phyloP scores from a whole-genome alignment of 53 echinoderm and acorn worm genomes.

The Arbacia lixula region DNA sequence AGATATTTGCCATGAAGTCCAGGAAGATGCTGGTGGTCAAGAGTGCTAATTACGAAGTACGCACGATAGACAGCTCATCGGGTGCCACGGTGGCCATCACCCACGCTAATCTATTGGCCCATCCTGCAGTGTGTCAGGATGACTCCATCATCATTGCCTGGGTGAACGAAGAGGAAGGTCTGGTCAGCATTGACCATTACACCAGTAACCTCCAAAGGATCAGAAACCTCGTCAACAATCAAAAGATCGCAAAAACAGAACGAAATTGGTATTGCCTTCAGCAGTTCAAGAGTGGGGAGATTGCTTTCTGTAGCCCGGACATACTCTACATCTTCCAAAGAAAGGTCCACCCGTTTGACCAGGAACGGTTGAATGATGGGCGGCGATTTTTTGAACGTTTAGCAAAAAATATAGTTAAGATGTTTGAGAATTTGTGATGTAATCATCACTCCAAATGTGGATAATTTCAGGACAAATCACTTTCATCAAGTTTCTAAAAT shows the following conservation, averaged over 20 bases:
- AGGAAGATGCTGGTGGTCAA: background rate
- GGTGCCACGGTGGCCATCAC: background rate
- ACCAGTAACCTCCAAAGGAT: background rate
- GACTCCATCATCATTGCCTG: conserved; percentile 38
- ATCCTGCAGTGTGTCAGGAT: conserved; percentile 4
- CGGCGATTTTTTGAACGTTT: no score
- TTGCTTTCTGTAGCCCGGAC: conserved; percentile 25
- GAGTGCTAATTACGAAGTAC: background rate
- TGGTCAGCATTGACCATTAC: conserved; percentile 5
- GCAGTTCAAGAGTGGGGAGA: conserved; percentile 20
- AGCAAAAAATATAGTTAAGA: no score
- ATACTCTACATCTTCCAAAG: conserved; percentile 22
- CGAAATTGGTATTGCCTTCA: conserved; percentile 4
- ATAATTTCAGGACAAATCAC: no score
- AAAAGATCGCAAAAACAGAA: background rate
- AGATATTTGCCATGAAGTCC: conserved; percentile 1
- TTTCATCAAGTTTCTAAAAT: no score
- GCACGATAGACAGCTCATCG: background rate
- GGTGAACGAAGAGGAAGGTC: conserved; percentile 4
- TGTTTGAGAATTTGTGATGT: no score
- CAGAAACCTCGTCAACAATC: background rate
- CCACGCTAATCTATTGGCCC: no score
- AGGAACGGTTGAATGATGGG: no score
- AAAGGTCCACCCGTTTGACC: no score
- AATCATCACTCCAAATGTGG: no score